phyloP scores from a whole-genome alignment of 2,113 vertebrate species.

The Clarias gariepinus region DNA sequence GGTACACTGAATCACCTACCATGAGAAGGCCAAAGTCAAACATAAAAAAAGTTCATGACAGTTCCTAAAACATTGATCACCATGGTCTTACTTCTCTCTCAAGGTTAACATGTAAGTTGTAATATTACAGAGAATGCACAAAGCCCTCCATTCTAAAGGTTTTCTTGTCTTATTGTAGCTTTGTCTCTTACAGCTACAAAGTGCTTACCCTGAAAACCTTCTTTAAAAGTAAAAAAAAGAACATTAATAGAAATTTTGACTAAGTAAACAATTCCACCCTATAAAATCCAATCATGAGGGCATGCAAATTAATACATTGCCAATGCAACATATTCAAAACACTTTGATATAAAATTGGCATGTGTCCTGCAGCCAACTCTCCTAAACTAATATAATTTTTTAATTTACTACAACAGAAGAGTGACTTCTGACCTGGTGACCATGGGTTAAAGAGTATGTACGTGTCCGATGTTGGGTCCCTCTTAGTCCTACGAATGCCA shows the following conservation, averaged over 20 bases:
- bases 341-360: neutral
- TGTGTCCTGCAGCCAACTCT: neutral
- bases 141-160: neutral
- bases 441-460: constrained; percentile 97
- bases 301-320: neutral
- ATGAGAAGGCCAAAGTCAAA: neutral
- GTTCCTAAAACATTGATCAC: neutral
- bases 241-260: neutral
- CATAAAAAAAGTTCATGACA: neutral
- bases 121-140: neutral
- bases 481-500: constrained; percentile 82
- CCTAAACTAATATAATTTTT: neutral
- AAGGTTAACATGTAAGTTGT: neutral
- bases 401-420: neutral
- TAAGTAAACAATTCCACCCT: neutral
- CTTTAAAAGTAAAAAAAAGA: neutral
- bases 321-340: neutral
- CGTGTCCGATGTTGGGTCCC: constrained; percentile 69
- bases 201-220: neutral
- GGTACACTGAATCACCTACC: constrained; percentile 86
- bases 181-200: neutral
- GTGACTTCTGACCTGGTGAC: constrained; percentile 74
- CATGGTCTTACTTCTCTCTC: neutral
- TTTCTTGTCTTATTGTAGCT: neutral
- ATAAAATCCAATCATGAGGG: neutral